Evolutionary conservation across 2,888 invertebrate genomes (phyloP).

Genomic region (Falcaria lacertinaria): DNA sequence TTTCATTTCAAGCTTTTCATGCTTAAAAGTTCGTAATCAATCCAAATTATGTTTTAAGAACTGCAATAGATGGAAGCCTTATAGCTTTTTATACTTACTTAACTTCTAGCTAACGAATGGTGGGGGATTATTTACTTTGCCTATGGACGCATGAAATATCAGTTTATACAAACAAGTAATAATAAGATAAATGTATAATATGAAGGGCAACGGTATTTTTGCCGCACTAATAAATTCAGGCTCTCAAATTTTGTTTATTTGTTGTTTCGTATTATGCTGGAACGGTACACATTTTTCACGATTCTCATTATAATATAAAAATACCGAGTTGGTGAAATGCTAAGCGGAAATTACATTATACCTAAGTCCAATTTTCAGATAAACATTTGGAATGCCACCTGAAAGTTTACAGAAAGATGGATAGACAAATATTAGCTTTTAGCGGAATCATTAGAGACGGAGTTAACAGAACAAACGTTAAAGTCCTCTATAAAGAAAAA

Average conservation of each 20-base stretch:
- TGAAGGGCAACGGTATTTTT: too few species aligned
- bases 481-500: neutral
- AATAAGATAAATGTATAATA: too few species aligned
- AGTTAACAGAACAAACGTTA: constrained; percentile 11
- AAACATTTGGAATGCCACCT: constrained; percentile 17
- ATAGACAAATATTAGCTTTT: constrained; percentile 29
- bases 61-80: too few species aligned
- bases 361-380: constrained; percentile 12
- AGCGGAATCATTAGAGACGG: constrained; percentile 19
- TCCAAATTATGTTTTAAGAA: too few species aligned
- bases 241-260: neutral
- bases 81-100: too few species aligned
- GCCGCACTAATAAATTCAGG: too few species aligned
- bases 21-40: too few species aligned
- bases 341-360: constrained; percentile 5
- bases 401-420: constrained; percentile 23
- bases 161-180: too few species aligned
- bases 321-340: neutral
- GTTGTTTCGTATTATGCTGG: neutral
- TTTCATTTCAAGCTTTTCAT: too few species aligned
- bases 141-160: too few species aligned
- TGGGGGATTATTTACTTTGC: too few species aligned
- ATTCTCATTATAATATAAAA: neutral
- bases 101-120: too few species aligned
- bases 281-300: neutral